Percentiles rank a stretch among this genome's conserved stretches.
Conservation (phyloP, 2,113 vertebrate species). For the Laticauda laticaudata region DNA sequence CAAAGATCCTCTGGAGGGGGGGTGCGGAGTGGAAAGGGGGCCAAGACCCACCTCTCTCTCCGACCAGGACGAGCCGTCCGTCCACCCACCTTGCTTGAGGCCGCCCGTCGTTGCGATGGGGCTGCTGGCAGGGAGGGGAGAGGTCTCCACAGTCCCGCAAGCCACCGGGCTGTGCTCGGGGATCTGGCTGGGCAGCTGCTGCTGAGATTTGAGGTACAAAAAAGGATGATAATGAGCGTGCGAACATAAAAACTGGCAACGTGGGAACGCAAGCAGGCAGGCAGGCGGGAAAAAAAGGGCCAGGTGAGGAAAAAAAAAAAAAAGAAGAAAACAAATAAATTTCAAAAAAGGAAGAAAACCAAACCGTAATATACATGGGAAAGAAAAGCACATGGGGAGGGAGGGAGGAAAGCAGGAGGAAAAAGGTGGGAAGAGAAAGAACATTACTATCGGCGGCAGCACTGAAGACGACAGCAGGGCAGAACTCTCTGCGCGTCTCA, state of each 20-base stretch:
- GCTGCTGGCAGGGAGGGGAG: slow-evolving; percentile 68
- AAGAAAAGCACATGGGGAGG: background rate
- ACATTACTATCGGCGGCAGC: slow-evolving; percentile 70
- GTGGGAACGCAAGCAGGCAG: slow-evolving; percentile 47
- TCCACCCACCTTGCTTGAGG: slow-evolving; percentile 77
- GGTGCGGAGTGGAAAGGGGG: background rate
- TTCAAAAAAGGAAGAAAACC: background rate
- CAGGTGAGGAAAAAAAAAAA: background rate
- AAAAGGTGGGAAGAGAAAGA: slow-evolving; percentile 59
- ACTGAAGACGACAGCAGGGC: slow-evolving; percentile 57
- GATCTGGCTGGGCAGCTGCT: slow-evolving; percentile 90
- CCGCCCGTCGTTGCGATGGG: slow-evolving; percentile 59
- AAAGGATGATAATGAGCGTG: slow-evolving; percentile 79
- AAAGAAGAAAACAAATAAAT: background rate
- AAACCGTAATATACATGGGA: slow-evolving; percentile 11
- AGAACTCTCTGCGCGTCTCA: background rate
- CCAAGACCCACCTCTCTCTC: background rate
- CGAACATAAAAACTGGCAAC: slow-evolving; percentile 68
- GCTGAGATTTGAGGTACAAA: slow-evolving; percentile 87
- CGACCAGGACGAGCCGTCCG: slow-evolving; percentile 42
- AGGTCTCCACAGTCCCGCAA: slow-evolving; percentile 74
- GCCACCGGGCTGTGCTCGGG: slow-evolving; percentile 79
- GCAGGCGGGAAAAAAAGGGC: background rate
- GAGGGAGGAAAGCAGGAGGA: slow-evolving; percentile 24
- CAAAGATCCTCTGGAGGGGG: background rate